A percentile compares a stretch with the other conserved stretches of the same genome.
Evolutionary conservation across 2,888 invertebrate species (phyloP).

Genomic region (Psylliodes chrysocephalus): DNA sequence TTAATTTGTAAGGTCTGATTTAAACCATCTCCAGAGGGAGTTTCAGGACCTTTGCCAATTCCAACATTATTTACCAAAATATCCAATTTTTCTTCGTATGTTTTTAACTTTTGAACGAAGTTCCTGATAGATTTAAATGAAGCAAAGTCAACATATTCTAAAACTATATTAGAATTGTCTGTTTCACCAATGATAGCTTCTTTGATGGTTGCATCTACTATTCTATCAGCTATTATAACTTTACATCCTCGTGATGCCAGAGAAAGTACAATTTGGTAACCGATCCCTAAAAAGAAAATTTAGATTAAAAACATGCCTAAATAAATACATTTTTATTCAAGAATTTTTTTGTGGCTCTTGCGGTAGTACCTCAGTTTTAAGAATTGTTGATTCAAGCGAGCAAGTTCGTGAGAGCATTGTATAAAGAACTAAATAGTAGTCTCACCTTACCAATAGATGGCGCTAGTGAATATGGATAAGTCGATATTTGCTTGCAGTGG

Average conservation of each 20-base stretch:
- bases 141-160: conserved; percentile 66
- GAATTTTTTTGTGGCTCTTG: no score
- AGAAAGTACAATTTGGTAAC: conserved; percentile 61
- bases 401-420: no score
- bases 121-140: conserved; percentile 68
- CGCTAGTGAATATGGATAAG: no score
- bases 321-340: no score
- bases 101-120: conserved; percentile 71
- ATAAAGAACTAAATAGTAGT: no score
- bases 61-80: conserved; percentile 75
- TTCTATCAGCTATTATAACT: conserved; percentile 66
- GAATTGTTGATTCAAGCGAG: no score
- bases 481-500: no score
- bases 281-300: conserved; percentile 64
- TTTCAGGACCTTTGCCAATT: conserved; percentile 66
- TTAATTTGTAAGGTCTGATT: conserved; percentile 74
- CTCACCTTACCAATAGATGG: no score
- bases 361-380: no score
- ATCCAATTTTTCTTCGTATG: conserved; percentile 68
- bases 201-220: conserved; percentile 46
- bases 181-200: conserved; percentile 53
- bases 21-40: conserved; percentile 67
- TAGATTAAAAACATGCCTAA: no score
- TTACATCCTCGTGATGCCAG: conserved; percentile 66
- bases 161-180: conserved; percentile 56